Conservation (phyloP, 2,797 vertebrate species). For the Lepilemur septentrionalis region DNA sequence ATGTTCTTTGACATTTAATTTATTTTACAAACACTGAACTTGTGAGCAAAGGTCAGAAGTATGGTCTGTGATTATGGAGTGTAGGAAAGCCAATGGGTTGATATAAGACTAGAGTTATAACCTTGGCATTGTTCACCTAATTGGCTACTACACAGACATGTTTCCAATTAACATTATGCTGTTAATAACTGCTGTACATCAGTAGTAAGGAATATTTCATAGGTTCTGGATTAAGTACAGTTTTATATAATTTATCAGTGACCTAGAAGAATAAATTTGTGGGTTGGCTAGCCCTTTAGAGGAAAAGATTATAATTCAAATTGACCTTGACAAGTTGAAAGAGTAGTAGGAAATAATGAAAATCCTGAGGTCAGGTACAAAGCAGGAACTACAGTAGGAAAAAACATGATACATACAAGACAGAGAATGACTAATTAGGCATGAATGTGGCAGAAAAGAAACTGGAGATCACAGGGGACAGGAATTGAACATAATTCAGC, state of each 20-base stretch:
- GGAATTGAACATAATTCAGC: slow-evolving; percentile 31
- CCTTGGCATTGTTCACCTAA: not conserved
- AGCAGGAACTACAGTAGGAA: slow-evolving; percentile 12
- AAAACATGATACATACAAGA: not conserved
- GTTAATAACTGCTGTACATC: not conserved
- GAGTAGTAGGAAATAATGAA: slow-evolving; percentile 48
- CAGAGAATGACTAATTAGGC: slow-evolving; percentile 32
- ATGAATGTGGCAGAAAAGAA: not conserved
- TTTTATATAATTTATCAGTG: slow-evolving; percentile 46
- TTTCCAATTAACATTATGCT: slow-evolving; percentile 8
- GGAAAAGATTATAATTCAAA: slow-evolving; percentile 53
- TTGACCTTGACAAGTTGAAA: slow-evolving; percentile 59
- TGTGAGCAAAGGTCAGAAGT: not conserved
- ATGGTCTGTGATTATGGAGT: not conserved
- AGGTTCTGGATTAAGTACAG: not conserved
- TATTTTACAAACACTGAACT: slow-evolving; percentile 31
- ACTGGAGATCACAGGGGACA: slow-evolving; percentile 26
- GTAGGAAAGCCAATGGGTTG: not conserved
- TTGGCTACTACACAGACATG: not conserved
- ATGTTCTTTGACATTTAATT: slow-evolving; percentile 31
- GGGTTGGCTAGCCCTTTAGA: not conserved
- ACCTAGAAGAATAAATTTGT: slow-evolving; percentile 46
- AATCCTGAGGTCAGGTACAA: slow-evolving; percentile 52
- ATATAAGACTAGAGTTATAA: not conserved
- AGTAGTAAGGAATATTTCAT: not conserved